A percentile compares a stretch with the other conserved stretches of the same genome.
Evolutionary conservation across 2,797 vertebrate species (phyloP).

Genomic region (Vultur gryphus): DNA sequence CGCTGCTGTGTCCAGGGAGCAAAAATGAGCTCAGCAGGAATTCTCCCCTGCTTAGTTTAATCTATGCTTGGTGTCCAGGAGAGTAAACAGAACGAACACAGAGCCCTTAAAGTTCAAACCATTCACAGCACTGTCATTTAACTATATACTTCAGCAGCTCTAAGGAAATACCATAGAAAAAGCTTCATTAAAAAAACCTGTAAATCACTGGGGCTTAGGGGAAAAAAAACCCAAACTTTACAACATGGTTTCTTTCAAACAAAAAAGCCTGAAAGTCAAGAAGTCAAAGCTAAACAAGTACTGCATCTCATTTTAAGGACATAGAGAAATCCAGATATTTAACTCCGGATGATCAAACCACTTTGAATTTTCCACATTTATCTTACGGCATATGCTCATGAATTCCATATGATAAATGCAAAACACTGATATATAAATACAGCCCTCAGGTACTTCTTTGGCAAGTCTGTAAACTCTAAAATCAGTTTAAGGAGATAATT

Average conservation of each 20-base stretch:
- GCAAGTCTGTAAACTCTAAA: neutral
- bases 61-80: neutral
- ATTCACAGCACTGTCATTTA: neutral
- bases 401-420: neutral
- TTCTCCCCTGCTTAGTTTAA: neutral
- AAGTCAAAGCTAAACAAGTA: neutral
- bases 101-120: neutral
- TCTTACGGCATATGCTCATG: fast-evolving
- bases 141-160: neutral
- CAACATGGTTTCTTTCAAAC: neutral
- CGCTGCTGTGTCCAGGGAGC: neutral
- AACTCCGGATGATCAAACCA: neutral
- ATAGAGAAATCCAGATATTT: neutral
- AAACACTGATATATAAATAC: neutral
- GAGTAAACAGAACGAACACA: neutral
- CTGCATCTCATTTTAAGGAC: neutral
- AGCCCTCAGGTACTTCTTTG: neutral
- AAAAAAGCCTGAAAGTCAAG: neutral
- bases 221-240: neutral
- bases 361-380: neutral
- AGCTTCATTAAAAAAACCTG: neutral
- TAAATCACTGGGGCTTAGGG: neutral
- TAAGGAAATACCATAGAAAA: neutral
- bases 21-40: neutral
- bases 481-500: neutral